Evolutionary conservation across 2,888 invertebrate species (phyloP).

Genomic region (Anthophora plumipes): DNA sequence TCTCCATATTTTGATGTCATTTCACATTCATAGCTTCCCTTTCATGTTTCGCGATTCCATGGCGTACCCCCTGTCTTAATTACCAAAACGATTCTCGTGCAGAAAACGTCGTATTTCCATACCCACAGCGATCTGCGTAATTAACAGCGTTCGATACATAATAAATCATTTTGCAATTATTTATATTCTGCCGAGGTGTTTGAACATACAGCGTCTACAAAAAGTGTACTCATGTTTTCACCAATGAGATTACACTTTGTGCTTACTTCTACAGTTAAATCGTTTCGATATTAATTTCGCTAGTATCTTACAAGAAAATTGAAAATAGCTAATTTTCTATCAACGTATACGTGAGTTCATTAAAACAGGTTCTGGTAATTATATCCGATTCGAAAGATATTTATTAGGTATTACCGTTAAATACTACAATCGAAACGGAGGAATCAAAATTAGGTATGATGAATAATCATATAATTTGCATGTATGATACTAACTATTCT

Average conservation of each 20-base stretch:
- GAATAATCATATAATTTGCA: no score
- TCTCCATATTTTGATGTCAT: neutral
- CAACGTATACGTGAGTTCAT: no score
- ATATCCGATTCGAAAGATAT: no score
- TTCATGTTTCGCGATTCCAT: neutral
- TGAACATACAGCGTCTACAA: neutral
- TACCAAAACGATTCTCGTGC: neutral
- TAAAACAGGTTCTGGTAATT: no score
- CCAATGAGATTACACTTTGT: neutral
- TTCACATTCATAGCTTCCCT: neutral
- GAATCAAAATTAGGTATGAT: no score
- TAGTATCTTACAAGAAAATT: neutral
- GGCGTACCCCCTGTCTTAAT: neutral
- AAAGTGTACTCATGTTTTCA: neutral
- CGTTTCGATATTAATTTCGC: neutral
- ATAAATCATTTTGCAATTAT: constrained; percentile 31
- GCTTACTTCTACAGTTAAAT: neutral
- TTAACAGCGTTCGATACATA: constrained; percentile 10
- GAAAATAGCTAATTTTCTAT: no score
- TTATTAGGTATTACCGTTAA: no score
- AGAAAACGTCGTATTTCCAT: neutral
- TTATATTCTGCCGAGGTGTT: neutral
- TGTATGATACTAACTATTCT: no score
- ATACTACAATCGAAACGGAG: no score
- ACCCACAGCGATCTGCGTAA: constrained; percentile 12